Evolutionary conservation across 1,140 invertebrate species (phyloP), one percentile per base, ranked within the genome.

Genomic region (Choristoneura fumiferana): DNA sequence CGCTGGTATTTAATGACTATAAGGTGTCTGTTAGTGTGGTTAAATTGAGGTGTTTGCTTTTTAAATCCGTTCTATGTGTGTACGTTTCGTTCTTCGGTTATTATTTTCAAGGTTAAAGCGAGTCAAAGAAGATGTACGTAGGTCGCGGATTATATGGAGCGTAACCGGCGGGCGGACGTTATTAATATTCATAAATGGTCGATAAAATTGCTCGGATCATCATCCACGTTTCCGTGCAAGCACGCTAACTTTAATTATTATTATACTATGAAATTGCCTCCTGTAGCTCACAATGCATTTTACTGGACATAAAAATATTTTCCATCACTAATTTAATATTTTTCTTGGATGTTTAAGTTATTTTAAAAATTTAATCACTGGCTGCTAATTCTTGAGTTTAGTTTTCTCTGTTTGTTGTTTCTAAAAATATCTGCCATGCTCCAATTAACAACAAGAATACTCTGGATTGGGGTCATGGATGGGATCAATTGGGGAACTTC

Each of bases 51-150:
- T 22, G 43, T 49, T 54, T 59, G 8, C 34, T n/a, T n/a, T 29
- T 57, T 14, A 43, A 29, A 4, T 57, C n/a, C 8, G 9, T 54
- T 64, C 12, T 37, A 38, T 55, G 54, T 29, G 56, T 54, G 43
- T 36, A 55, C 14, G 60, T 15, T 53, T 59, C 63, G 43, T 60
- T 37, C 54, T 62, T 38, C 54, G 36, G 45, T 60, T 45, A 58
- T 57, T 62, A 65, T 62, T 74, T 80, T 87, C 82, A 87, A 87
- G 85, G 82, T 87, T 85, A 85, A 69, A 57, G 61, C 61, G 58
- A 69, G 69, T 70, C 68, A 64, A 57, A 67, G 29, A 57, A 67
- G 61, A 69, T 57, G 55, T 57, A 59, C 67, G 72, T 78, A 84
- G 78, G 81, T 71, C 67, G 74, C 56, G 53, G 57, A 63, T 69